These are phyloP conservation scores for Lontra canadensis DNA, from an alignment of 2,113 vertebrate species.

Conservation along the genomic window DNA sequence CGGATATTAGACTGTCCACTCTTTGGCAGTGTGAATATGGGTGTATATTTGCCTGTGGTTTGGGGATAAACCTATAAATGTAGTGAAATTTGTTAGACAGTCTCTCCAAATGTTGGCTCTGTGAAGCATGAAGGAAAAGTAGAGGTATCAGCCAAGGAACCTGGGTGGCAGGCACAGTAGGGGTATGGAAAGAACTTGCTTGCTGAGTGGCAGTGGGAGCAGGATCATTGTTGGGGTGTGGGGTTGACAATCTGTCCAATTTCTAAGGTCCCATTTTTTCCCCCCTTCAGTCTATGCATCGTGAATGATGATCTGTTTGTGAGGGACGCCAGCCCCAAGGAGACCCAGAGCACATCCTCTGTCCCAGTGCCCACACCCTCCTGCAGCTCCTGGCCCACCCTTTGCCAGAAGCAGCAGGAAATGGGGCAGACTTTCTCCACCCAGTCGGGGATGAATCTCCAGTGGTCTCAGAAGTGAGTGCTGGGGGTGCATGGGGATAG, in stretches of 20 bases:
- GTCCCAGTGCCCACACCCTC: too few relatives aligned
- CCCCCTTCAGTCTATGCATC: slow-evolving; percentile 85
- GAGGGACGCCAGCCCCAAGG: slow-evolving; percentile 84
- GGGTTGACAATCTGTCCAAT: too few relatives aligned
- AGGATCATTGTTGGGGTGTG: not conserved
- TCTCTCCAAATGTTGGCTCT: not conserved
- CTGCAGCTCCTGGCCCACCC: not conserved
- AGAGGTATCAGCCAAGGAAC: slow-evolving; percentile 8
- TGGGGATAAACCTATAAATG: not conserved
- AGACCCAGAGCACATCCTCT: slow-evolving; percentile 29
- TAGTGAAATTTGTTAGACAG: not conserved
- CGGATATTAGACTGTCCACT: not conserved
- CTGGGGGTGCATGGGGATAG: not conserved
- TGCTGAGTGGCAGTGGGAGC: not conserved
- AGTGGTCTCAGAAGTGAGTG: slow-evolving; percentile 43
- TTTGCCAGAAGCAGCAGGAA: slow-evolving; percentile 86
- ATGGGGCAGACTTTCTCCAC: slow-evolving; percentile 79
- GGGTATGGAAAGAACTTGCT: not conserved
- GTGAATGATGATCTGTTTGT: slow-evolving; percentile 94
- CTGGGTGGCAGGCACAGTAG: not conserved
- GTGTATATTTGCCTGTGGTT: not conserved
- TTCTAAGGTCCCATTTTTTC: not conserved
- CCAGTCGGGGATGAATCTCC: not conserved
- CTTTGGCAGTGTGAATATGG: not conserved
- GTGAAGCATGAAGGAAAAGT: not conserved